Percentiles rank a stretch among this genome's conserved stretches.
These are phyloP conservation scores for Pyrocoelia pectoralis DNA, from an alignment of 2,888 invertebrate species.

Conservation along the genomic window DNA sequence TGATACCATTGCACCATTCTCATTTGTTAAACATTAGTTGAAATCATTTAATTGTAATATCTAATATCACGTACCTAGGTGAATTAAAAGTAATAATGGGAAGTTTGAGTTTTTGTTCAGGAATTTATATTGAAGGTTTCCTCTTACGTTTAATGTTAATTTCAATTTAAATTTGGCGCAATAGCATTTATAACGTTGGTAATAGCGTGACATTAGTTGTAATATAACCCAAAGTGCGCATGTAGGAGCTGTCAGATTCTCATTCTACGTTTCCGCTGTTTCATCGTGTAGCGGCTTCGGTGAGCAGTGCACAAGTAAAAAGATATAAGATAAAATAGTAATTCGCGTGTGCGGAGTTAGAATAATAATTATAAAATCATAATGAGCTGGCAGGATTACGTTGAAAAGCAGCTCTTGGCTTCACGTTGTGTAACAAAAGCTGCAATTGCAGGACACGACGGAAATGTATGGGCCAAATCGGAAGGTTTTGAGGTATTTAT, in stretches of 20 bases:
- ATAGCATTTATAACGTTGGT: slow-evolving; percentile 21
- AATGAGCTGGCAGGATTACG: slow-evolving; percentile 99
- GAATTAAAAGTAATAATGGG: too few species aligned
- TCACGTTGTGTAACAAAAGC: slow-evolving; percentile 95
- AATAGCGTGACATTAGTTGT: slow-evolving; percentile 17
- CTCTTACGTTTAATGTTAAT: too few species aligned
- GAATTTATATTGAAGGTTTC: too few species aligned
- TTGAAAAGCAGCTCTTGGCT: slow-evolving; percentile 95
- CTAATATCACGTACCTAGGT: too few species aligned
- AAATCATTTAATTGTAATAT: too few species aligned
- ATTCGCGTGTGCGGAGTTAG: slow-evolving; percentile 55
- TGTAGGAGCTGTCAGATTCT: slow-evolving; percentile 50
- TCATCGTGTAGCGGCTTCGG: slow-evolving; percentile 36
- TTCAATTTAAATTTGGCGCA: background rate
- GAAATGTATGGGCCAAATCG: slow-evolving; percentile 94
- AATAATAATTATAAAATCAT: slow-evolving; percentile 55
- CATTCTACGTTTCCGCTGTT: slow-evolving; percentile 52
- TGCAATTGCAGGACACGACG: slow-evolving; percentile 94
- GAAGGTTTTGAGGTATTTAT: slow-evolving; percentile 91
- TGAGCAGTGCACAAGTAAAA: slow-evolving; percentile 47
- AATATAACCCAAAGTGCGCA: slow-evolving; percentile 39
- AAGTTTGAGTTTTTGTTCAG: too few species aligned
- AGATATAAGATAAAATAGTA: slow-evolving; percentile 44
- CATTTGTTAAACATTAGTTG: too few species aligned
- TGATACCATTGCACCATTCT: too few species aligned